phyloP scores from a whole-genome alignment of 2,797 vertebrate species.

The Phaenicophaeus curvirostris region DNA sequence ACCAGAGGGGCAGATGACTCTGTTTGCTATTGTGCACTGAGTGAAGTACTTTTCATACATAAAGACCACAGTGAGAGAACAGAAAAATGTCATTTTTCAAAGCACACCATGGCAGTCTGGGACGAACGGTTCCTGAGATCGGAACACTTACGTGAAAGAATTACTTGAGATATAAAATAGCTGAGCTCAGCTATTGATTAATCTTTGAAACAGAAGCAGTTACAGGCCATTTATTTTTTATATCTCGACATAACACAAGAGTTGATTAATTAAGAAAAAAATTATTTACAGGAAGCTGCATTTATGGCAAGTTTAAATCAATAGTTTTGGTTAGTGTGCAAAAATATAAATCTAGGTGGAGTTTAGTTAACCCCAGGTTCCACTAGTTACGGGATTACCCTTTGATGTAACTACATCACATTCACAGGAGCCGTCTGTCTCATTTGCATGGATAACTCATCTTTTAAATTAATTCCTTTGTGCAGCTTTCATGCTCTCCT shows the following conservation, averaged over 20 bases:
- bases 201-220: not conserved
- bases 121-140: not conserved
- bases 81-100: not conserved
- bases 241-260: not conserved
- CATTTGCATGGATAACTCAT: not conserved
- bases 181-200: not conserved
- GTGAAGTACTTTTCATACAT: not conserved
- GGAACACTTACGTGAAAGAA: not conserved
- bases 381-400: not conserved
- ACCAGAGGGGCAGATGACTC: not conserved
- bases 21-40: fast-evolving
- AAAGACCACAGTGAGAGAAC: not conserved
- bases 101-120: fast-evolving
- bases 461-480: not conserved
- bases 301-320: not conserved
- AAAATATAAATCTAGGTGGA: not conserved
- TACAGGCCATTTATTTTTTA: slow-evolving; percentile 2
- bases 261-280: slow-evolving; percentile 21
- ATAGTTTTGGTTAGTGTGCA: not conserved
- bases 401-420: not conserved
- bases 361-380: slow-evolving; percentile 2
- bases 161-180: not conserved
- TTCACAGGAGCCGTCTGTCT: not conserved
- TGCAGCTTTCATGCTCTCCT: not conserved
- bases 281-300: not conserved